Evolutionary conservation across 2,113 vertebrate genomes (phyloP), one percentile per base, ranked within the genome.

Genomic region (Isichthys henryi): DNA sequence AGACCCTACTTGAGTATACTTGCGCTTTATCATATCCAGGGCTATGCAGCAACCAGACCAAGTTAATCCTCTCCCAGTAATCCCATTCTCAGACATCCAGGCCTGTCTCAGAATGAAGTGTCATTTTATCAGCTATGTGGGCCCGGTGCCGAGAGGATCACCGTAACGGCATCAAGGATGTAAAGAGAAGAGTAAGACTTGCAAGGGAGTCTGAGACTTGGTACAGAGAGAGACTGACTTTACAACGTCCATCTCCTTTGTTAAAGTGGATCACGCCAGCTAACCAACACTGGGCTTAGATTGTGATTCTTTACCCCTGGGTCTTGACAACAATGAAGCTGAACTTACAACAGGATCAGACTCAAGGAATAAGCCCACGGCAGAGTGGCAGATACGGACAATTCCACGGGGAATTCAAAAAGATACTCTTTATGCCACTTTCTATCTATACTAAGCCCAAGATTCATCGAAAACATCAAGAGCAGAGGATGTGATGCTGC

Each of bases 61-160:
- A 80, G 74, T 80, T 43, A 43, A 80, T 80, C 74, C 74, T 43
- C 74, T 80, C 35, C 31, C 31, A 39, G 35, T 43, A 80, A 80
- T 80, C 74, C 74, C 31, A 80, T 39, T 80, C 74, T 80, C 74
- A 80, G 74, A 43, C 74, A 19, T 3, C 10, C 17, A 80, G 31
- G 74, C 74, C 74, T 43, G 74, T 5, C 74, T 80, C 74, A 80
- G 74, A 80, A 80, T 80, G 74, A 80, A 80, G 31, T 80, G 74
- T 39, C 15, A 19, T 43, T 80, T 80, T 80, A 80, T 80, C 74
- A 80, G 74, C 1, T 43, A 39, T 21, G 74, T 43, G 35, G 74
- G 35, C 15, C 31, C 2, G 19, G 35, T 21, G 74, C 35, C 43
- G 74, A 43, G 74, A 80, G 35, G 74, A 19, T 80, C 74, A 43